These are phyloP conservation scores for Spialia ferax DNA, from an alignment of 2,888 invertebrate genomes.

Conservation along the genomic window DNA sequence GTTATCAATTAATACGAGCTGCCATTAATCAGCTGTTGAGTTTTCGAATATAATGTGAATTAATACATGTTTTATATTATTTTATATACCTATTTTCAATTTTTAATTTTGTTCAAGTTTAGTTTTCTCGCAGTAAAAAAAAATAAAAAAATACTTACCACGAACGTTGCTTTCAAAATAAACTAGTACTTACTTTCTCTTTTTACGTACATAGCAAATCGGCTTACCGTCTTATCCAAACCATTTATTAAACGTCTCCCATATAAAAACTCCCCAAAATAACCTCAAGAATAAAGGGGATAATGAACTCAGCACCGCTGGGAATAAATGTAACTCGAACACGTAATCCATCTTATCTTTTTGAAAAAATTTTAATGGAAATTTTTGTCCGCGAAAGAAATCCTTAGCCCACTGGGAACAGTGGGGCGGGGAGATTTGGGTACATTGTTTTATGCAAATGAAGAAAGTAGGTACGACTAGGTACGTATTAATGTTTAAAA, in stretches of 20 bases:
- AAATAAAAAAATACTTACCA: background rate
- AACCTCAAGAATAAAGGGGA: slow-evolving; percentile 65
- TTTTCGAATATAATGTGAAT: too few species aligned
- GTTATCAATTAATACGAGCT: too few species aligned
- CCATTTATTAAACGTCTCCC: slow-evolving; percentile 18
- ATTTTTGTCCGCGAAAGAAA: slow-evolving; percentile 74
- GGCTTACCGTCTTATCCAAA: slow-evolving; percentile 10
- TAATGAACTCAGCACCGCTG: slow-evolving; percentile 64
- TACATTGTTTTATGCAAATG: slow-evolving; percentile 3
- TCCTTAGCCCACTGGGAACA: slow-evolving; percentile 61
- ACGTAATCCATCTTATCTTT: slow-evolving; percentile 84
- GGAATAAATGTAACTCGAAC: slow-evolving; percentile 74
- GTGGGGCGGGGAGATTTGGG: slow-evolving; percentile 30
- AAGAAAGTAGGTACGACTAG: too few species aligned
- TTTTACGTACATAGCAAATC: slow-evolving; percentile 11
- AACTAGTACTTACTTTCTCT: background rate
- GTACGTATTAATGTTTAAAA: too few species aligned
- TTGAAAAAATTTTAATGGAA: slow-evolving; percentile 77
- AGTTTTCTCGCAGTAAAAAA: too few species aligned
- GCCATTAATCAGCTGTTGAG: too few species aligned
- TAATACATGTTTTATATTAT: too few species aligned
- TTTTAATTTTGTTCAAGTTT: too few species aligned
- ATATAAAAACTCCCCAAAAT: slow-evolving; percentile 47
- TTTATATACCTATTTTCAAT: too few species aligned
- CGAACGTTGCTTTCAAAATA: background rate